phyloP scores from a whole-genome alignment of 2,888 invertebrate species.

The Dryobota labecula region DNA sequence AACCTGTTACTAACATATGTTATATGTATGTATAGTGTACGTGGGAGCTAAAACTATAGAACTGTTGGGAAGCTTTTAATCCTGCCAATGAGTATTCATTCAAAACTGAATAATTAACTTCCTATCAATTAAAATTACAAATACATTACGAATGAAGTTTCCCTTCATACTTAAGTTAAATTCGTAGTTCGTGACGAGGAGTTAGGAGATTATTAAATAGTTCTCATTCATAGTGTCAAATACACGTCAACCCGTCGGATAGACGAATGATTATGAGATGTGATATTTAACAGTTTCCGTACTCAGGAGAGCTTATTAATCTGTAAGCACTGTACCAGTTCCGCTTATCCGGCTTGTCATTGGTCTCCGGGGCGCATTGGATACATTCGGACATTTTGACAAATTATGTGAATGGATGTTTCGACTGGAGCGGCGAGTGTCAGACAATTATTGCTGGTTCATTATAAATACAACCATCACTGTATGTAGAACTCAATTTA shows the following conservation, averaged over 20 bases:
- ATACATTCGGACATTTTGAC: slow-evolving; percentile 45
- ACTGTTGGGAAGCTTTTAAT: slow-evolving; percentile 15
- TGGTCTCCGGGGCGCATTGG: slow-evolving; percentile 38
- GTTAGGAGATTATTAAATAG: slow-evolving; percentile 18
- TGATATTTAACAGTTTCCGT: slow-evolving; percentile 46
- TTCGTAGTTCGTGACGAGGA: slow-evolving; percentile 8
- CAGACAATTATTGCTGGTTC: slow-evolving; percentile 7
- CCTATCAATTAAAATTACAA: slow-evolving; percentile 29
- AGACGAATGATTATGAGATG: slow-evolving; percentile 39
- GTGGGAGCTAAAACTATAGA: slow-evolving; percentile 2
- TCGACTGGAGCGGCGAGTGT: not conserved
- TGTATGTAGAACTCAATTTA: not conserved
- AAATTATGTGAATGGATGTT: slow-evolving; percentile 44
- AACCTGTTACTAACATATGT: not conserved
- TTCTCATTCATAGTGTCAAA: slow-evolving; percentile 48
- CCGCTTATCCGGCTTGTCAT: slow-evolving; percentile 49
- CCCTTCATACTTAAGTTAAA: not conserved
- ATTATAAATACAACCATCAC: not conserved
- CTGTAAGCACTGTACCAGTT: slow-evolving; percentile 56
- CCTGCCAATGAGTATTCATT: slow-evolving; percentile 13
- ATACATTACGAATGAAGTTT: slow-evolving; percentile 24
- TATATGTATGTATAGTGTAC: not conserved
- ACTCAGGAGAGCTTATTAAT: slow-evolving; percentile 50
- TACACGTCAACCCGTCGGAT: slow-evolving; percentile 7
- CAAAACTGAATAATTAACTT: slow-evolving; percentile 36